Evolutionary conservation across 2,888 invertebrate genomes (phyloP), one percentile per base, ranked within the genome.

Genomic region (Trachelus troglodyta): DNA sequence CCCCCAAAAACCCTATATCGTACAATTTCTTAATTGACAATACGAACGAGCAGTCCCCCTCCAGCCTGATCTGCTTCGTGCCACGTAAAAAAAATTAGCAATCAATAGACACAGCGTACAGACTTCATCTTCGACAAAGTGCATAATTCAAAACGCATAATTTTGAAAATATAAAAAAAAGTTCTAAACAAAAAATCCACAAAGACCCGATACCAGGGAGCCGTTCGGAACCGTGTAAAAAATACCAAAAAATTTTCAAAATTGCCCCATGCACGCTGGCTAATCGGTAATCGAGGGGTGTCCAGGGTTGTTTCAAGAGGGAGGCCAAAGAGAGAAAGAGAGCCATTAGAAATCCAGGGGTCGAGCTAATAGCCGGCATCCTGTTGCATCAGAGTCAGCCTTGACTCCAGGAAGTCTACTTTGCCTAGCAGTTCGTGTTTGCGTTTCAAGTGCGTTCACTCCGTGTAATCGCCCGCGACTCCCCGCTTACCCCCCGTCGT

Each of bases 301-400:
- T 23, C 40, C 40, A 23, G 40, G 40, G 40, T 23, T 56, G 40
- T 23, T 56, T 56, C 40, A 9, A 23, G 40, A 33, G 71, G 33
- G 71, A 71, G 12, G 71, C 31, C 31, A 73, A 76, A 77, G 74
- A 75, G 35, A 73, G 77, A 78, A 56, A 76, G 79, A 74, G 37
- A 73, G 69, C 73, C 75, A 77, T 75, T 68, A 73, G 75, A 75
- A 77, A 74, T 31, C 78, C 74, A 71, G 69, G 69, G 31, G 74
- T 31, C 78, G 75, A 73, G 74, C 88, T 88, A 89, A 88, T 84
- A 88, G 85, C 89, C 89, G 86, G 83, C 84, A 86, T 90, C 89
- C 90, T 90, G 90, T 90, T 90, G 90, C 91, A 91, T 91, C 90
- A 88, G 85, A 84, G 85, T 80, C 81, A 90, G 87, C 90, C 90